Conservation (phyloP, 2,113 vertebrate species). For the Oncorhynchus clarkii region DNA sequence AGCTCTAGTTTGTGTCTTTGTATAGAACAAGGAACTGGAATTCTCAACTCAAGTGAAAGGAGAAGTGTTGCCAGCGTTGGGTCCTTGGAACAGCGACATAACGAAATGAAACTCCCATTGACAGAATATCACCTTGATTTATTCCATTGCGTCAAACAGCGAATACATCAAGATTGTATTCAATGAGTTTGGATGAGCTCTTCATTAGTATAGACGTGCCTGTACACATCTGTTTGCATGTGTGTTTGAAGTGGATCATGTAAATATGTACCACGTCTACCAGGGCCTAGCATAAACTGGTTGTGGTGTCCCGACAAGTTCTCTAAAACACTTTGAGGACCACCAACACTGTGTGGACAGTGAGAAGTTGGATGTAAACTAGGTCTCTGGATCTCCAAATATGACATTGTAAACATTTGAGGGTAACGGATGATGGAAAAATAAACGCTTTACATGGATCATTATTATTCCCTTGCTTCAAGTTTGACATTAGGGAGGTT, state of each 20-base stretch:
- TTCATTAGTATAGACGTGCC: background rate
- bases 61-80: background rate
- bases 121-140: background rate
- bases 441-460: background rate
- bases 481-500: background rate
- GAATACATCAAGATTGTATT: background rate
- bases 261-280: background rate
- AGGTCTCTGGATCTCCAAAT: background rate
- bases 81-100: too few species aligned
- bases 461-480: too few species aligned
- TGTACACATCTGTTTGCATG: background rate
- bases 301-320: background rate
- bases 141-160: background rate
- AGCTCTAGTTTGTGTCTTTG: slow-evolving; percentile 35
- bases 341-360: slow-evolving; percentile 3
- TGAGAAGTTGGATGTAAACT: background rate
- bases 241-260: background rate
- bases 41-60: slow-evolving; percentile 12
- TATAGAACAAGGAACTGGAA: slow-evolving; percentile 2
- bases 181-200: background rate
- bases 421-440: background rate
- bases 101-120: background rate
- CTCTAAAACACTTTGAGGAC: background rate
- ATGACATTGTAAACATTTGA: background rate
- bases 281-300: background rate